Conservation (phyloP, 2,113 vertebrate genomes). For the Alosa alosa region DNA sequence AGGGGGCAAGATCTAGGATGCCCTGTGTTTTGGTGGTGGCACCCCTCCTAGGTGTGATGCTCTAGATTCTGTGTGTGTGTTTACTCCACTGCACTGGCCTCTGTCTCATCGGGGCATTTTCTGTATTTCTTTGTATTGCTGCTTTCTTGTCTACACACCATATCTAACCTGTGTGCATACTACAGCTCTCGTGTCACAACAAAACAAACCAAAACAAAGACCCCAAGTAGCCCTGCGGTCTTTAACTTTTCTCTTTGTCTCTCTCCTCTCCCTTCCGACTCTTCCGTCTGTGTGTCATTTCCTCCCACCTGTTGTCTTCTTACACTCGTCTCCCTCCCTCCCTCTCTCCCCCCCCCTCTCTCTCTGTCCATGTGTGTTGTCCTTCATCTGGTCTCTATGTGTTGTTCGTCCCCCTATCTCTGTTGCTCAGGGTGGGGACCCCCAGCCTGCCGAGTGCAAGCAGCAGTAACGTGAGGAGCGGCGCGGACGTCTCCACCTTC, state of each 20-base stretch:
- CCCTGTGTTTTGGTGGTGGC: neutral
- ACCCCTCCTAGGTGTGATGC: neutral
- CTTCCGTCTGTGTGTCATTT: neutral
- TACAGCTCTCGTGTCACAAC: neutral
- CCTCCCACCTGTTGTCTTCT: neutral
- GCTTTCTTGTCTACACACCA: neutral
- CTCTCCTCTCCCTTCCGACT: neutral
- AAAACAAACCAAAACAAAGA: too few relatives aligned
- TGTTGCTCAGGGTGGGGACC: conserved; percentile 80
- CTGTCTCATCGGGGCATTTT: neutral
- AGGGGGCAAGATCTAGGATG: neutral
- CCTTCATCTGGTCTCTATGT: conserved; percentile 15
- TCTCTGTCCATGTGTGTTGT: neutral
- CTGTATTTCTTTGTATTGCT: neutral
- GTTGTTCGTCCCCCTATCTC: neutral
- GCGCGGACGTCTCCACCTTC: conserved; percentile 37
- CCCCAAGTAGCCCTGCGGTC: neutral
- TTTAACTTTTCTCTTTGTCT: neutral
- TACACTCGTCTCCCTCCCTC: neutral
- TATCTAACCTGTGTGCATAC: neutral
- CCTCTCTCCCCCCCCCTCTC: conserved; percentile 19
- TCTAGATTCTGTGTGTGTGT: neutral
- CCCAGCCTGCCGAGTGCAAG: conserved; percentile 96
- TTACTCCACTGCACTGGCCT: neutral
- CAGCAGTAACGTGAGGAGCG: conserved; percentile 83